Evolutionary conservation across 2,888 invertebrate species (phyloP).

Genomic region (Drosophila anceps): DNA sequence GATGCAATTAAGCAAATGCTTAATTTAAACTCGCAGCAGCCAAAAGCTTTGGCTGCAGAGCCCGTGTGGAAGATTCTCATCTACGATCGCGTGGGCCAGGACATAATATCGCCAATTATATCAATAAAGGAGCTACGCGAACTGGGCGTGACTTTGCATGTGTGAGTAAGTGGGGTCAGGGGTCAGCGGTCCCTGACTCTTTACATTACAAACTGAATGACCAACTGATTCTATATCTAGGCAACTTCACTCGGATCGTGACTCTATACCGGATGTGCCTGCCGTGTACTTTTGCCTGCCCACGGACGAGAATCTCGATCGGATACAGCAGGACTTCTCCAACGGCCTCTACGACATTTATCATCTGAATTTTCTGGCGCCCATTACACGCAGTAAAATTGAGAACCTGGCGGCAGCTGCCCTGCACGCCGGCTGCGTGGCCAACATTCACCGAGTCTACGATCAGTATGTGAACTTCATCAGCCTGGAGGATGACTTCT

Average conservation of each 20-base stretch:
- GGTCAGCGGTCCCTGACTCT: background rate
- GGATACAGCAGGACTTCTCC: conserved; percentile 95
- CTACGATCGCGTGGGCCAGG: conserved; percentile 98
- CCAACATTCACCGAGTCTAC: conserved; percentile 96
- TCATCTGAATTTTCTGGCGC: conserved; percentile 98
- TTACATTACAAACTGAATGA: background rate
- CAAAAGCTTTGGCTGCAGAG: conserved; percentile 91
- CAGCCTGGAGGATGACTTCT: conserved; percentile 98
- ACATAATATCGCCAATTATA: conserved; percentile 98
- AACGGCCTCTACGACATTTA: conserved; percentile 97
- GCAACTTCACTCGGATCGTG: conserved; percentile 94
- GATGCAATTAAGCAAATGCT: conserved; percentile 98
- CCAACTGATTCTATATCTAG: conserved; percentile 86
- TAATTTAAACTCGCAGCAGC: conserved; percentile 93
- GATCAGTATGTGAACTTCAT: conserved; percentile 99
- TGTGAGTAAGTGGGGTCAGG: conserved; percentile 88
- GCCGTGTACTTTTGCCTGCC: conserved; percentile 99
- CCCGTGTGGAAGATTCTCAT: conserved; percentile 98
- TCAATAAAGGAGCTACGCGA: conserved; percentile 98
- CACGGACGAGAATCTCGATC: conserved; percentile 96
- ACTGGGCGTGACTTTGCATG: conserved; percentile 98
- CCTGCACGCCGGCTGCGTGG: conserved; percentile 95
- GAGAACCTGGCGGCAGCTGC: conserved; percentile 98
- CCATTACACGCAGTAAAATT: conserved; percentile 95
- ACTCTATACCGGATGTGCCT: conserved; percentile 98